Evolutionary conservation across 2,797 vertebrate genomes (phyloP).

Genomic region (Cryptoblepharus egeriae): DNA sequence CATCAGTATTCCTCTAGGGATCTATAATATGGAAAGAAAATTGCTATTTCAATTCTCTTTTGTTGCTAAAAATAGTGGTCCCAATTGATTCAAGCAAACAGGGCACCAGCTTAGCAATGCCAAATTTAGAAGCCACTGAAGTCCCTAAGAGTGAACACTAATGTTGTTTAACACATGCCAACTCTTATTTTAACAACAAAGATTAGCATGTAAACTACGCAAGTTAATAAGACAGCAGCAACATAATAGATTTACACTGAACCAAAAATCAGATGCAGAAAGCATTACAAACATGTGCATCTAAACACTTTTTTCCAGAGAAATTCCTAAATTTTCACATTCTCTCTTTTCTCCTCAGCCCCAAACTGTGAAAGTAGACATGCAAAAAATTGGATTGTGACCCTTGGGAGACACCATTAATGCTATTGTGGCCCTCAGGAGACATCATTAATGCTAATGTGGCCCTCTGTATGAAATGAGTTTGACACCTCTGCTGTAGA

Average conservation of each 20-base stretch:
- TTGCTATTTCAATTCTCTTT: slow-evolving; percentile 84
- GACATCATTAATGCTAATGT: too few relatives aligned
- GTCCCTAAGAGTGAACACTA: slow-evolving; percentile 77
- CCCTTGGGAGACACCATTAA: too few relatives aligned
- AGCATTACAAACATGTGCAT: slow-evolving; percentile 36
- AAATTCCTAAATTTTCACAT: not conserved
- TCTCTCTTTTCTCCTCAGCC: not conserved
- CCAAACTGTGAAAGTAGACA: not conserved
- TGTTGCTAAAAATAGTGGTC: slow-evolving; percentile 85
- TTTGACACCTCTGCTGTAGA: too few relatives aligned
- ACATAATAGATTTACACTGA: slow-evolving; percentile 67
- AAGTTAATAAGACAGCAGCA: slow-evolving; percentile 74
- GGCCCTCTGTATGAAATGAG: too few relatives aligned
- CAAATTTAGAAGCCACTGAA: slow-evolving; percentile 84
- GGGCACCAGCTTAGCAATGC: slow-evolving; percentile 76
- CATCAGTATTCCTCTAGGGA: slow-evolving; percentile 84
- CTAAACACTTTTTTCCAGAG: slow-evolving; percentile 33
- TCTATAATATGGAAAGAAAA: slow-evolving; percentile 83
- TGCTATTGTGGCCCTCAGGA: too few relatives aligned
- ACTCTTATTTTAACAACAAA: slow-evolving; percentile 80
- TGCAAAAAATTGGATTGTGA: too few relatives aligned
- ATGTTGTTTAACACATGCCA: slow-evolving; percentile 79
- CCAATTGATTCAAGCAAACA: slow-evolving; percentile 82
- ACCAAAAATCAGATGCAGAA: slow-evolving; percentile 54
- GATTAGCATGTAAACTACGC: slow-evolving; percentile 66